A percentile compares a stretch with the other conserved stretches of the same genome.
These are phyloP conservation scores for Stichodactyla helianthus DNA, from an alignment of 64 coral and sea anemone genomes.

Conservation along the genomic window DNA sequence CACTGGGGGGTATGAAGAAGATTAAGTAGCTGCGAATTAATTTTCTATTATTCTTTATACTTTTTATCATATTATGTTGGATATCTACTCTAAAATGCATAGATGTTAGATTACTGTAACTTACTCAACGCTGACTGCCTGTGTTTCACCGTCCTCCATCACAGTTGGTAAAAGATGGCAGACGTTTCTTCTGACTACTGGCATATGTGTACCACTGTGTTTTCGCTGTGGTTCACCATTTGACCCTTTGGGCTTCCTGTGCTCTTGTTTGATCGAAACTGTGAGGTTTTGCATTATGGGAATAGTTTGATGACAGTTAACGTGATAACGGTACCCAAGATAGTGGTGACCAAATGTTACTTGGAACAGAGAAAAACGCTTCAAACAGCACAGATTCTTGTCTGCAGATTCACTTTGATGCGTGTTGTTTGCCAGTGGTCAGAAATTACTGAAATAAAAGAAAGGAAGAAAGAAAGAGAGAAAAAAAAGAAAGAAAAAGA, in stretches of 20 bases:
- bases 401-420: too few species aligned
- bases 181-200: slow-evolving; percentile 9
- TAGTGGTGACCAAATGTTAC: background rate
- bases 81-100: too few species aligned
- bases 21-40: too few species aligned
- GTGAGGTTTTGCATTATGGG: background rate
- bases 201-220: background rate
- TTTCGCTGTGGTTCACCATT: background rate
- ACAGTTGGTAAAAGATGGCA: background rate
- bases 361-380: background rate
- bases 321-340: background rate
- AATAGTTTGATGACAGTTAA: background rate
- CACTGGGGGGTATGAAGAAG: too few species aligned
- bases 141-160: background rate
- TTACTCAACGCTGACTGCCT: slow-evolving; percentile 4
- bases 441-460: too few species aligned
- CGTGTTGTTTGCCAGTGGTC: too few species aligned
- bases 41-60: too few species aligned
- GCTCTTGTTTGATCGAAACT: background rate
- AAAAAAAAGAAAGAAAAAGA: too few species aligned
- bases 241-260: background rate
- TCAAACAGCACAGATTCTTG: too few species aligned
- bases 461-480: too few species aligned
- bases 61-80: too few species aligned
- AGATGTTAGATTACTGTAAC: background rate